Base-by-base conservation (phyloP, 2,888 invertebrate species). In the Erynnis tages region DNA sequence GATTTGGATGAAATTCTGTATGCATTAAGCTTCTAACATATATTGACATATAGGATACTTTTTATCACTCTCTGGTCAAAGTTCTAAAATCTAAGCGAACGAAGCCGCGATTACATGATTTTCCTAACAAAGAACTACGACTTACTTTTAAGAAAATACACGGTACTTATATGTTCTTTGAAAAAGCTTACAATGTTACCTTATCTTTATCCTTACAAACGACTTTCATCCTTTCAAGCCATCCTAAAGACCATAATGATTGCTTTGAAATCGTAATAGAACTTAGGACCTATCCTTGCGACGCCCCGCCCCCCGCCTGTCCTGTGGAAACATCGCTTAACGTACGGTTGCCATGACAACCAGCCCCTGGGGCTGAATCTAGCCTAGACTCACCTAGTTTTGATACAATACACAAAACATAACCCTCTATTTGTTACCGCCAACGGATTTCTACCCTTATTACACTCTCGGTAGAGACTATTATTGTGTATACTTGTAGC, bases 291-390 rank as follows among this genome's bases (percentile, higher is more conserved):
- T 6, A 30, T 29, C 29, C 41, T 41, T 10, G 41, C 10, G 1
- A 30, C 16, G 5, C 43, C 17, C 43, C 43, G 43, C 43, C 43
- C 44, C 21, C 21, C 5, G 44, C 19, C 25, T 19, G 17, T 32
- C 32, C 19, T 32, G 21, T 41, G 27, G n/a, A 30, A 44, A 32
- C 44, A 32, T 13, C 19, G 44, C 8, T 30, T 29, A 40, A 29
- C 43, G 19, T 29, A 27, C 19, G 47, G 71, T 65, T 55, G 45
- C 54, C 63, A 62, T 68, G 58, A 40, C 56, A 54, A 70, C 71
- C 60, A 62, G 60, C 29, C 43, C 43, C 43, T 43, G 14, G 30
- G 43, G 29, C 43, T 30, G 29, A 43, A 41, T 11, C 29, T 43
- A 29, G 19, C 29, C 25, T 16, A 43, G 41, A 17, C 17, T 41